Base-by-base conservation (phyloP, 2,888 invertebrate genomes). In the Laothoe populi region DNA sequence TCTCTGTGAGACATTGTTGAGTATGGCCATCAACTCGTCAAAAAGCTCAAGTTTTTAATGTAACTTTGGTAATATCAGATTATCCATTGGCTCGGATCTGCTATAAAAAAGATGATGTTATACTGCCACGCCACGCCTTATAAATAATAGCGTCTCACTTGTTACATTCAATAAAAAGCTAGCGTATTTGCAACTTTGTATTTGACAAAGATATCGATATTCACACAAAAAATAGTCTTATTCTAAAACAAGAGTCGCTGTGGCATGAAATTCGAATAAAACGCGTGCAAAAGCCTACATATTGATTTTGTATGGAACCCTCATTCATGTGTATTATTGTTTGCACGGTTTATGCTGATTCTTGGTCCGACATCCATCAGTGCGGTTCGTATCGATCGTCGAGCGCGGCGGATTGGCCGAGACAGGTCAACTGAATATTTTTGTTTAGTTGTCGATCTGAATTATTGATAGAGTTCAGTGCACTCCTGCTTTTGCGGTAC, bases 341-440 rank as follows among this genome's bases (percentile, higher is more conserved):
- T 46, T 7, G 21, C 3, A n/a, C 35, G 23, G 49, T 40, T 26
- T 23, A 61, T 13, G 63, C 64, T 72, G 71, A 76, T 75, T 73
- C 74, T 68, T 72, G 65, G 61, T 63, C 48, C 57, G 69, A 68
- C 64, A 67, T 64, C 67, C 71, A 71, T 73, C 79, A 79, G 79
- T 80, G 64, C 63, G 59, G 45, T 65, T 60, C 58, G 63, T 73
- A 77, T 76, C 72, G 74, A 79, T 76, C 73, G 64, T 65, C 60
- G 57, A 42, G 62, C 60, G 67, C 64, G 71, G 66, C 68, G 73
- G 62, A 59, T 64, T 60, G 63, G 48, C 46, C 46, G 61, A 57
- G 65, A 64, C 71, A 64, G 67, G 69, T 67, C 68, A 65, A 64
- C 64, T 65, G 63, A 61, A 61, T 63, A 57, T 73, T 68, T 64